Base-by-base conservation (phyloP, 2,113 vertebrate genomes). In the Pomatorhinus ruficollis region DNA sequence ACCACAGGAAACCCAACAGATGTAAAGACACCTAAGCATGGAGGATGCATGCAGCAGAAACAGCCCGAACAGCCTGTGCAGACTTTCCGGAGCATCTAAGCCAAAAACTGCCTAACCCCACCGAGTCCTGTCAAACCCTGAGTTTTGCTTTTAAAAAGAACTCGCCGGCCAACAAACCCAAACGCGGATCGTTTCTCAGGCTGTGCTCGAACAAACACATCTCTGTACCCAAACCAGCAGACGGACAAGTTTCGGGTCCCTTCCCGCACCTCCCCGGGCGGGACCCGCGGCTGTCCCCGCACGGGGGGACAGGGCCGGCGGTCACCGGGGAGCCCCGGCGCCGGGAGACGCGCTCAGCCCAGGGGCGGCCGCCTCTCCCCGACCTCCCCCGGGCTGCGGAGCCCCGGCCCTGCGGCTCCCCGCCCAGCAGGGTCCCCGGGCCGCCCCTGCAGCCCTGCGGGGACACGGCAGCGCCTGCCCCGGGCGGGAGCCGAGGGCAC, bases 131-230 rank as follows among this genome's bases (percentile, higher is more conserved):
- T 13, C 80, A 81, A 60, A 44, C 10, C 33, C 28, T 1, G 72
- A 83, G 52, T 18, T 80, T 4, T 7, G 42, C 42, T 42, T 56
- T 37, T 4, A 11, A 15, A 57, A 47, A 52, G 39, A 84, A 95
- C 77, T 91, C 47, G 49, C 47, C 84, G 35, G 30, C 23, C 33
- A n/a, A 10, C 47, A 49, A 57, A 40, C 18, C 42, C 9, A 39
- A 10, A 2, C 4, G 54, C 12, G 3, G 5, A 15, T 11, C 11
- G 2, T 28, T 78, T 16, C 64, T 10, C 42, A 12, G 56, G 53
- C 65, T 3, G 4, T 8, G 50, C 49, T 21, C 6, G 2, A 75
- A 3, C 44, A 23, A 23, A 25, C 3, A 1, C 12, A 16, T 5
- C n/a, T 10, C 57, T 3, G 22, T 8, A 5, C 50, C 17, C 76